Evolutionary conservation across 2,113 vertebrate genomes (phyloP).

Genomic region (zebrafish (Danio rerio)): GRCz12tu NC_133181.1:43160501-43161000

Average conservation of each 20-base stretch:
- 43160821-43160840: background rate
- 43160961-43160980: too few relatives aligned
- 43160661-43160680: slow-evolving; percentile 45
- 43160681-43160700: background rate
- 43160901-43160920: background rate
- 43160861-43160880: background rate
- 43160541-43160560: background rate
- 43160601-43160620: slow-evolving; percentile 64
- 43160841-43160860: slow-evolving; percentile 12
- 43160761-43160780: background rate
- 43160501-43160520: slow-evolving; percentile 18
- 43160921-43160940: too few relatives aligned
- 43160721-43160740: background rate
- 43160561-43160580: slow-evolving; percentile 6
- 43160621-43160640: slow-evolving; percentile 77
- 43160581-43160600: slow-evolving; percentile 48
- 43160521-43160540: background rate
- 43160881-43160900: background rate
- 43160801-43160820: background rate
- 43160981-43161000: too few relatives aligned
- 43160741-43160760: slow-evolving; percentile 1
- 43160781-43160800: background rate
- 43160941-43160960: too few relatives aligned
- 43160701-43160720: background rate
- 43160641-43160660: slow-evolving; percentile 61